A percentile compares a stretch with the other conserved stretches of the same genome.
Evolutionary conservation across 2,113 vertebrate genomes (phyloP).

Genomic region (Haplotaxodon microlepis): DNA sequence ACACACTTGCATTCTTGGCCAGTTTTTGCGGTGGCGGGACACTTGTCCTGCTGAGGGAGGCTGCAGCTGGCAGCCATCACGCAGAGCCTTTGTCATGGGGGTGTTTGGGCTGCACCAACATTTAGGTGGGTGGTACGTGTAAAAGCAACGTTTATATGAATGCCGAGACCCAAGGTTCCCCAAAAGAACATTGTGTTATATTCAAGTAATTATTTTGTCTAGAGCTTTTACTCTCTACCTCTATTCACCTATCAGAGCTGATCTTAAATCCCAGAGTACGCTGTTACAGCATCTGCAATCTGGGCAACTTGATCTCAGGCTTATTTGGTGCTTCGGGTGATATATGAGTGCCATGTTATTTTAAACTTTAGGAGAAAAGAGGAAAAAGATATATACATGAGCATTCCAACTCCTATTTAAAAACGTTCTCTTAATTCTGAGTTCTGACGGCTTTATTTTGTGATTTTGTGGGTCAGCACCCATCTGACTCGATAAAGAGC

Average conservation of each 20-base stretch:
- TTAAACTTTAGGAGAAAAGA: background rate
- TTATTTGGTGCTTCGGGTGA: background rate
- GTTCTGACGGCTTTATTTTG: background rate
- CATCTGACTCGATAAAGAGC: background rate
- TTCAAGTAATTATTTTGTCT: background rate
- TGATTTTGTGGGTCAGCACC: background rate
- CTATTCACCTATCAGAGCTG: background rate
- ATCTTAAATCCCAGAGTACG: background rate
- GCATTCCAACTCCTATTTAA: background rate
- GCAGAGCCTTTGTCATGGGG: background rate
- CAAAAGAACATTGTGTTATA: background rate
- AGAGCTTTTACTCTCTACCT: background rate
- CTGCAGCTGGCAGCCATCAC: background rate
- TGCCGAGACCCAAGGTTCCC: background rate
- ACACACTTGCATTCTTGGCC: background rate
- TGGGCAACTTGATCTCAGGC: background rate
- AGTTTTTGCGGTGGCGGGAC: background rate
- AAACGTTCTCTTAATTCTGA: slow-evolving; percentile 6
- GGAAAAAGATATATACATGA: background rate
- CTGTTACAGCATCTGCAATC: background rate
- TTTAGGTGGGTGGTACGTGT: background rate
- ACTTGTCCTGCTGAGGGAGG: background rate
- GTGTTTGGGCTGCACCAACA: background rate
- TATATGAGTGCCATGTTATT: background rate
- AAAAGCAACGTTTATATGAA: background rate